phyloP scores from a whole-genome alignment of 2,113 vertebrate genomes.

The Aspiorhynchus laticeps region DNA sequence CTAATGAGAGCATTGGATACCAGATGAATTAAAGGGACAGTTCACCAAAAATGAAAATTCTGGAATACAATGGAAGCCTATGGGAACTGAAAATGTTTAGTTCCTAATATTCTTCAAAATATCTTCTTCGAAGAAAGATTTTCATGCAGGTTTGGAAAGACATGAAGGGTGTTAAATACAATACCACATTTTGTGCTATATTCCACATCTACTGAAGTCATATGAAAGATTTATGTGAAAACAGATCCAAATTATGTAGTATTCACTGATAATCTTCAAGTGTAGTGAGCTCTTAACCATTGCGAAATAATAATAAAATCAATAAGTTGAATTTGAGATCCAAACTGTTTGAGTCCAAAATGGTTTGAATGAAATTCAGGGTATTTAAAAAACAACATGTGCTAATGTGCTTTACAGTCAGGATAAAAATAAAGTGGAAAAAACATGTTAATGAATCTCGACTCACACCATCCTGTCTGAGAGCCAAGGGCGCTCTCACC shows the following conservation, averaged over 20 bases:
- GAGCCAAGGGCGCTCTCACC: slow-evolving; percentile 12
- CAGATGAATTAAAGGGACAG: not conserved
- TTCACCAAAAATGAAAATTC: not conserved
- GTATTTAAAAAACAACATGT: not conserved
- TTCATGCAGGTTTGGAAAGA: no score
- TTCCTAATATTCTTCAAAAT: no score
- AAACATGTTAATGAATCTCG: not conserved
- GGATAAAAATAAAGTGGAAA: not conserved
- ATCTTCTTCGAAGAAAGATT: no score
- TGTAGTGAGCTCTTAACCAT: not conserved
- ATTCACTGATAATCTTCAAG: not conserved
- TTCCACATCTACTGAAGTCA: not conserved
- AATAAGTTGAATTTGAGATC: not conserved
- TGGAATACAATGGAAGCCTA: no score
- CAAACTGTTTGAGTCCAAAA: not conserved
- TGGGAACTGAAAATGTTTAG: no score
- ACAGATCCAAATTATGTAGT: not conserved
- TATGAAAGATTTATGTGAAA: not conserved
- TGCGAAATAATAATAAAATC: not conserved
- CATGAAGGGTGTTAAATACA: not conserved
- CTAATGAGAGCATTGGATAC: slow-evolving; percentile 18
- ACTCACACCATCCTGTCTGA: slow-evolving; percentile 9
- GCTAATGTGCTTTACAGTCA: not conserved
- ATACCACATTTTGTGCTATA: not conserved
- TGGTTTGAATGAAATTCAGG: not conserved